A percentile compares a stretch with the other conserved stretches of the same genome.
phyloP scores from a whole-genome alignment of 2,888 invertebrate species.

The Bursaphelenchus okinawaensis region DNA sequence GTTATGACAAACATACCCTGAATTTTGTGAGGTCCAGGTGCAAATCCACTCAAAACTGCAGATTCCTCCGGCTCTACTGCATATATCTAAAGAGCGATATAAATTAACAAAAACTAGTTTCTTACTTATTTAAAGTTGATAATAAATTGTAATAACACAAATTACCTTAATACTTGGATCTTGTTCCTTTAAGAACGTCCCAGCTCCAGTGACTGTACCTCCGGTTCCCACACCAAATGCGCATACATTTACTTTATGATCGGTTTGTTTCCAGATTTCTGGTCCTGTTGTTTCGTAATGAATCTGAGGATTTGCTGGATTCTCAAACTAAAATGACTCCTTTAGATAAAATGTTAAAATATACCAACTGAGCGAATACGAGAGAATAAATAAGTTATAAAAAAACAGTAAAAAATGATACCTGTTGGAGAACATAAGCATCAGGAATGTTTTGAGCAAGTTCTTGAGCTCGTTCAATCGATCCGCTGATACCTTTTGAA shows the following conservation, averaged over 20 bases:
- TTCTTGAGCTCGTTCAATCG: constrained; percentile 48
- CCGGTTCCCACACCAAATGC: constrained; percentile 55
- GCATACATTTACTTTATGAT: constrained; percentile 47
- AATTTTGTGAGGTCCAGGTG: constrained; percentile 52
- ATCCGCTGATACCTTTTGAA: constrained; percentile 41
- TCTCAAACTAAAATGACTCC: constrained; percentile 42
- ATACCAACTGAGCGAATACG: background rate
- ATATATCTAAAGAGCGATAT: constrained; percentile 31
- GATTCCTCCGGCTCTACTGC: constrained; percentile 54
- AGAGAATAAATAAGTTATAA: background rate
- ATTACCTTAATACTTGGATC: constrained; percentile 41
- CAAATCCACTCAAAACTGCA: constrained; percentile 42
- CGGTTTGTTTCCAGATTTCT: constrained; percentile 55
- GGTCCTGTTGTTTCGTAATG: constrained; percentile 55
- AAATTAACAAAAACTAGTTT: background rate
- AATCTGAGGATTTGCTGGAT: constrained; percentile 47
- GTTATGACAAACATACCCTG: no score
- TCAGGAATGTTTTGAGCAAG: constrained; percentile 42
- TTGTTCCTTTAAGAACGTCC: constrained; percentile 41
- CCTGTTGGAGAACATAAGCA: constrained; percentile 49
- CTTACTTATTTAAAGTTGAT: background rate
- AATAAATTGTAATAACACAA: background rate
- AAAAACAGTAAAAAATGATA: background rate
- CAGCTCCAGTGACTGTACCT: constrained; percentile 50
- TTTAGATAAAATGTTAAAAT: background rate